A percentile compares a stretch with the other conserved stretches of the same genome.
Conservation (phyloP, 2,113 vertebrate species). For the Embiotoca jacksoni region DNA sequence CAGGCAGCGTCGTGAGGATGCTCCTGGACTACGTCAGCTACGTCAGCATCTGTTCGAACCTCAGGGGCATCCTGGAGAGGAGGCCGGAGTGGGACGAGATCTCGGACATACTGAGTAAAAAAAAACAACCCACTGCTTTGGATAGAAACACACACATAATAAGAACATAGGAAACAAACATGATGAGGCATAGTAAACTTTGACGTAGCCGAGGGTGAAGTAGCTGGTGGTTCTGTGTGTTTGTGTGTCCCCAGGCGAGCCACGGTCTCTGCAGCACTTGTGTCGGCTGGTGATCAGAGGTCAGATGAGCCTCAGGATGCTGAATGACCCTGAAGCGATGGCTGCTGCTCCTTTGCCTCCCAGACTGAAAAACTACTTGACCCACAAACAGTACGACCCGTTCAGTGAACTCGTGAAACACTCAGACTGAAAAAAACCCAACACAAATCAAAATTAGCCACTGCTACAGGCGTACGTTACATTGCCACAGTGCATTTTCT, state of each 20-base stretch:
- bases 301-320: slow-evolving; percentile 80
- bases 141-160: too few relatives aligned
- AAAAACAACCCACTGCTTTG: too few relatives aligned
- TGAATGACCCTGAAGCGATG: slow-evolving; percentile 82
- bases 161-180: not conserved
- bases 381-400: slow-evolving; percentile 88
- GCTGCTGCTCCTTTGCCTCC: slow-evolving; percentile 84
- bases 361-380: slow-evolving; percentile 84
- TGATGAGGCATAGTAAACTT: not conserved
- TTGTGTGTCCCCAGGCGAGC: slow-evolving; percentile 81
- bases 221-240: not conserved
- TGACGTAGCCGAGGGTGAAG: not conserved
- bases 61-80: slow-evolving; percentile 84
- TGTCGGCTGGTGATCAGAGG: slow-evolving; percentile 89
- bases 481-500: not conserved
- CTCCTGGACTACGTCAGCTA: slow-evolving; percentile 90
- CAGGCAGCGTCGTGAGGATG: slow-evolving; percentile 83
- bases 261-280: slow-evolving; percentile 89
- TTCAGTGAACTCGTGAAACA: slow-evolving; percentile 60
- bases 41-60: slow-evolving; percentile 86
- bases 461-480: not conserved
- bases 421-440: not conserved
- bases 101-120: slow-evolving; percentile 86
- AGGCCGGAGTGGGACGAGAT: slow-evolving; percentile 90
- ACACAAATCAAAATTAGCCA: not conserved